Evolutionary conservation across 2,888 invertebrate genomes (phyloP).

Genomic region (Phortica magna): DNA sequence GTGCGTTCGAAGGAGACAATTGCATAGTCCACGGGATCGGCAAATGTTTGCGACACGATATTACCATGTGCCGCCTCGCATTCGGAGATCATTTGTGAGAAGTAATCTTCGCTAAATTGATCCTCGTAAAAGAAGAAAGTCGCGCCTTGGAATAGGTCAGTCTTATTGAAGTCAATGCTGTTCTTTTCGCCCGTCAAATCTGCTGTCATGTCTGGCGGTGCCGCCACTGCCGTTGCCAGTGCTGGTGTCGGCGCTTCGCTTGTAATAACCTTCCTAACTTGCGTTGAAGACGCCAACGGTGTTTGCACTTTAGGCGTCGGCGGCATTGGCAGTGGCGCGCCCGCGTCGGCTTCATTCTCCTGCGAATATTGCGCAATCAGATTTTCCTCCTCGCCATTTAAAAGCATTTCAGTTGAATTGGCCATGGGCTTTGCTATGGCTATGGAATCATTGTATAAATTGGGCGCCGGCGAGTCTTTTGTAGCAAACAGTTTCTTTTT

Average conservation of each 20-base stretch:
- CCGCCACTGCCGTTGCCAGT: slow-evolving; percentile 4
- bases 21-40: slow-evolving; percentile 82
- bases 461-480: slow-evolving; percentile 1
- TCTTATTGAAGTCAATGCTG: slow-evolving; percentile 73
- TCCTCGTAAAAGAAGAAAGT: slow-evolving; percentile 78
- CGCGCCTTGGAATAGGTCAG: slow-evolving; percentile 71
- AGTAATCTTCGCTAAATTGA: slow-evolving; percentile 77
- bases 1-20: slow-evolving; percentile 80
- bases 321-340: slow-evolving; percentile 68
- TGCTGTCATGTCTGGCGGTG: slow-evolving; percentile 42
- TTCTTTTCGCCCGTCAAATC: slow-evolving; percentile 65
- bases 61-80: slow-evolving; percentile 81
- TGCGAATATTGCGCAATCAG: slow-evolving; percentile 74
- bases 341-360: slow-evolving; percentile 64
- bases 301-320: slow-evolving; percentile 57
- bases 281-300: slow-evolving; percentile 61
- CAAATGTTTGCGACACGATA: slow-evolving; percentile 78
- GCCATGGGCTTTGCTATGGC: slow-evolving; percentile 39
- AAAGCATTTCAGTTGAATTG: slow-evolving; percentile 36
- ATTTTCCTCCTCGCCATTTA: slow-evolving; percentile 53
- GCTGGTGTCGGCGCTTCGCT: background rate
- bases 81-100: slow-evolving; percentile 76
- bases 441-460: slow-evolving; percentile 29
- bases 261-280: slow-evolving; percentile 35
- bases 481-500: slow-evolving; percentile 68